These are phyloP conservation scores for Erythrolamprus reginae DNA, from an alignment of 2,113 vertebrate genomes.

Conservation along the genomic window DNA sequence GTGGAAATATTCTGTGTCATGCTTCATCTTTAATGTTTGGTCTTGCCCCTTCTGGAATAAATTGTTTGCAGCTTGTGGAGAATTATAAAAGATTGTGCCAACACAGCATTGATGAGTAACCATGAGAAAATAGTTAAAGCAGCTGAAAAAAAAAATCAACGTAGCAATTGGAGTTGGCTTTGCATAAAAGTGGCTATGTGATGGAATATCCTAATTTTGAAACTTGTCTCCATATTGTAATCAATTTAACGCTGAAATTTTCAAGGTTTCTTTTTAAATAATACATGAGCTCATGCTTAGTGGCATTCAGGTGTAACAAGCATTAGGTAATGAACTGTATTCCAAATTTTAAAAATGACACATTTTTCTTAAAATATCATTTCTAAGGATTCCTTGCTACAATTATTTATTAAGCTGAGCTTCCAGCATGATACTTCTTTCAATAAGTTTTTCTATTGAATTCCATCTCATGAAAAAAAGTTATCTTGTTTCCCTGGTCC, in stretches of 20 bases:
- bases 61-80: slow-evolving; percentile 12
- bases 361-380: not conserved
- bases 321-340: not conserved
- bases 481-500: not conserved
- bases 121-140: not conserved
- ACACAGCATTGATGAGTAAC: not conserved
- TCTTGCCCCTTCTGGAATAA: slow-evolving; percentile 4
- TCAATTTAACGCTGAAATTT: not conserved
- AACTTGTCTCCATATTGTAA: not conserved
- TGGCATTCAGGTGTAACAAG: not conserved
- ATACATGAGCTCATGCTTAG: not conserved
- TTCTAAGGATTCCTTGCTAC: not conserved
- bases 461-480: not conserved
- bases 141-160: not conserved
- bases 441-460: not conserved
- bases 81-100: slow-evolving; percentile 5
- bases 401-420: not conserved
- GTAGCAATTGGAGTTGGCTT: not conserved
- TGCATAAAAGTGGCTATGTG: not conserved
- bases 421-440: not conserved
- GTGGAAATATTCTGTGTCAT: not conserved
- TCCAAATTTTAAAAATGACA: not conserved
- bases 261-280: not conserved
- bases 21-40: slow-evolving; percentile 5
- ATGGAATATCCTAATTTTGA: not conserved